Percentiles rank a stretch among this genome's conserved stretches.
Conservation (phyloP, 2,797 vertebrate genomes). For the Halcyon smyrnensis region DNA sequence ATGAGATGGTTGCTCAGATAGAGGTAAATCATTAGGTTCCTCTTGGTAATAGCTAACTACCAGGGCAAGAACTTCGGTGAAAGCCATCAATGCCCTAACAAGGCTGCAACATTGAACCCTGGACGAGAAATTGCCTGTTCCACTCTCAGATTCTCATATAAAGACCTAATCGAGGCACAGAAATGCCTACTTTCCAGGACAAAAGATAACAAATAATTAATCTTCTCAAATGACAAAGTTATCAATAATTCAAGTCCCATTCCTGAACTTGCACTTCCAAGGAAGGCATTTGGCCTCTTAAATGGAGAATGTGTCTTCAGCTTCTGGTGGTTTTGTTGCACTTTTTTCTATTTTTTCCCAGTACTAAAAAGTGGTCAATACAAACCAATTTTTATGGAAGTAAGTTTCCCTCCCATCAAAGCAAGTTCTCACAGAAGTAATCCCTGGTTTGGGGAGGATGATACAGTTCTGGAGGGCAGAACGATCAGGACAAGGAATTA, state of each 20-base stretch:
- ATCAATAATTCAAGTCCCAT: background rate
- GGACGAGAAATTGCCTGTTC: background rate
- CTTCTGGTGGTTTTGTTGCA: background rate
- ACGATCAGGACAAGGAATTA: background rate
- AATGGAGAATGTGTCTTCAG: background rate
- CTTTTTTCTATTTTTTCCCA: background rate
- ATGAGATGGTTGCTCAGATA: background rate
- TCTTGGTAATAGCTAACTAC: slow-evolving; percentile 35
- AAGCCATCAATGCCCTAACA: background rate
- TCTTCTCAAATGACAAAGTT: background rate
- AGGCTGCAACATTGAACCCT: background rate
- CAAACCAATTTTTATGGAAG: background rate
- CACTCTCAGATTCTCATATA: background rate
- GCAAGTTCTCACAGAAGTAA: background rate
- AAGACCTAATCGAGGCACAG: background rate
- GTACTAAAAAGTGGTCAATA: background rate
- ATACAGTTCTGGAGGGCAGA: background rate
- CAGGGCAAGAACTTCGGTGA: background rate
- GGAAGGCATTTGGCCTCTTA: background rate
- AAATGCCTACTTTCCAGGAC: background rate
- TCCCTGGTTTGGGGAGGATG: background rate
- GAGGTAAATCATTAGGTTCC: slow-evolving; percentile 52
- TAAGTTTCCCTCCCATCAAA: background rate
- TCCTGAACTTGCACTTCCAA: background rate
- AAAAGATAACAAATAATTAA: background rate